These are phyloP conservation scores for Grammomys dolichurus DNA, from an alignment of 2,113 vertebrate genomes.

Conservation along the genomic window DNA sequence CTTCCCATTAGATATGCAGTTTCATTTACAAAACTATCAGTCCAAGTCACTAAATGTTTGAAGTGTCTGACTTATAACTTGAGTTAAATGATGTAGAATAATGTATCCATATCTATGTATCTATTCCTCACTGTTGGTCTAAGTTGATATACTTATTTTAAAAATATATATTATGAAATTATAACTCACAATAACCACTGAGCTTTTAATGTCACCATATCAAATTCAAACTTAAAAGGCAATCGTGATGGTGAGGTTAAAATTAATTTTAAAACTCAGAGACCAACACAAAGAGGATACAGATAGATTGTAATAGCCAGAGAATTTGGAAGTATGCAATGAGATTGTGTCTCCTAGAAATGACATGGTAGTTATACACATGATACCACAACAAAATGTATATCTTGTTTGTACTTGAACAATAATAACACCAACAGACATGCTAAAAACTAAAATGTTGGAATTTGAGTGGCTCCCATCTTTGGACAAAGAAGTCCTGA, in stretches of 20 bases:
- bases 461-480: background rate
- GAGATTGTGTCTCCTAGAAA: background rate
- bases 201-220: background rate
- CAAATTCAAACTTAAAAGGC: background rate
- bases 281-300: background rate
- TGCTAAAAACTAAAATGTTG: background rate
- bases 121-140: background rate
- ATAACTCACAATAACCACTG: background rate
- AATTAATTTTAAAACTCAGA: background rate
- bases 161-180: background rate
- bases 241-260: background rate
- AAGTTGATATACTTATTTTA: background rate
- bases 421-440: background rate
- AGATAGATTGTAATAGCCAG: background rate
- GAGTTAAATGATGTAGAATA: background rate
- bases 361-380: background rate
- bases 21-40: background rate
- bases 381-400: background rate
- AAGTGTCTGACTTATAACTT: background rate
- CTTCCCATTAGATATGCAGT: background rate
- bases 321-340: background rate
- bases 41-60: background rate
- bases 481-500: background rate
- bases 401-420: background rate
- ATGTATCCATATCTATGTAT: background rate